Percentiles rank a stretch among this genome's conserved stretches.
phyloP scores from a whole-genome alignment of 2,797 vertebrate species.

The Enteromius mattozi region DNA sequence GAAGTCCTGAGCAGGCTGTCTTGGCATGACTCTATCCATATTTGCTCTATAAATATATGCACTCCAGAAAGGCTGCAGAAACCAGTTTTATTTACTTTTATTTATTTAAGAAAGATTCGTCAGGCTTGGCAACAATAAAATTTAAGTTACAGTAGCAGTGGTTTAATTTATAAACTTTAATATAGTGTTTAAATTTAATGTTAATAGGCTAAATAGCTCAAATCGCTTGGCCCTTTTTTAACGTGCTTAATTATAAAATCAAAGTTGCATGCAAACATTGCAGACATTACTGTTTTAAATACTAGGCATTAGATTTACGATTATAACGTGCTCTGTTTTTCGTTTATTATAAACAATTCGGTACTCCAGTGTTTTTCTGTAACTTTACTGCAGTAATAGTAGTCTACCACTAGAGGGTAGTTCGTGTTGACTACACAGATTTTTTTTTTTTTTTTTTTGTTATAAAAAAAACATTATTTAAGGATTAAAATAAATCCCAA shows the following conservation, averaged over 20 bases:
- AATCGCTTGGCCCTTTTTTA: neutral
- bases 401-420: neutral
- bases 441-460: no score
- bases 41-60: constrained; percentile 7
- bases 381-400: neutral
- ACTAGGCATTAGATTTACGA: no score
- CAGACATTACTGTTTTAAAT: neutral
- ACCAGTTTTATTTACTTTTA: neutral
- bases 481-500: neutral
- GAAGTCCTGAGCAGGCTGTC: neutral
- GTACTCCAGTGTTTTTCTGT: neutral
- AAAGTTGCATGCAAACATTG: neutral
- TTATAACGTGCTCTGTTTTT: neutral
- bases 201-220: neutral
- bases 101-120: neutral
- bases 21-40: neutral
- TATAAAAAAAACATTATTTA: neutral
- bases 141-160: neutral
- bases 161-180: neutral
- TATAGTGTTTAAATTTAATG: no score
- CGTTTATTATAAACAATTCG: neutral
- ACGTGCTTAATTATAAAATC: neutral
- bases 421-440: neutral
- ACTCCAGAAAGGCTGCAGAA: neutral
- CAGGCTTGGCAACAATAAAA: neutral